Conservation (phyloP, 2,113 vertebrate genomes). For the Melanocharis versteri region DNA sequence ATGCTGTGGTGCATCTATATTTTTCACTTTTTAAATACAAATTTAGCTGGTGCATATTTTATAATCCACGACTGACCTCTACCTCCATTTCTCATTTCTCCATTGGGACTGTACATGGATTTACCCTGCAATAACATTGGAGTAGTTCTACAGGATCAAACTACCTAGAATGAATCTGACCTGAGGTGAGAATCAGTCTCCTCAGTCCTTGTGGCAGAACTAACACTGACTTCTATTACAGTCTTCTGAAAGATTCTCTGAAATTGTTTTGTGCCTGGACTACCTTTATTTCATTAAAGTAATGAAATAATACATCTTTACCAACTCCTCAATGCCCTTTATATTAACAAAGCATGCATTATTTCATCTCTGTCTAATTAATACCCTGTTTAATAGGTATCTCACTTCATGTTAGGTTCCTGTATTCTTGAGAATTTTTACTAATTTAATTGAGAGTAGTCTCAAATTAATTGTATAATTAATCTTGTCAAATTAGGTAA, state of each 20-base stretch:
- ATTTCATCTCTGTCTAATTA: conserved; percentile 77
- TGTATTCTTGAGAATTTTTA: conserved; percentile 76
- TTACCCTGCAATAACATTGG: not conserved
- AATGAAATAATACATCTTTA: conserved; percentile 73
- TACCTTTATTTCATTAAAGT: conserved; percentile 66
- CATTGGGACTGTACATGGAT: not conserved
- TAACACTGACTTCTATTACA: not conserved
- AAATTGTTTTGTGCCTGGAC: conserved; percentile 43
- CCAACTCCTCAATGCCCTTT: conserved; percentile 71
- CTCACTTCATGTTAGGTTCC: conserved; percentile 74
- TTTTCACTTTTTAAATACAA: not conserved
- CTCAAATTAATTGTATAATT: conserved; percentile 86
- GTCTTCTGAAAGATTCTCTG: not conserved
- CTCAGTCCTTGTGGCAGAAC: not conserved
- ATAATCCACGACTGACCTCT: not conserved
- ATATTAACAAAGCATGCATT: conserved; percentile 76
- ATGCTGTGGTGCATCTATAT: not conserved
- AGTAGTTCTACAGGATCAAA: not conserved
- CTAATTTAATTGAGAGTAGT: conserved; percentile 82
- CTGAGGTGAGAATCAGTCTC: not conserved
- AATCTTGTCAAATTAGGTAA: conserved; percentile 86
- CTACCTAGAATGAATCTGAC: not conserved
- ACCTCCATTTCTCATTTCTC: not conserved
- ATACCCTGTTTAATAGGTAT: conserved; percentile 75
- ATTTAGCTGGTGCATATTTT: not conserved